Evolutionary conservation across 2,888 invertebrate species (phyloP).

Genomic region (Euplexia lucipara): DNA sequence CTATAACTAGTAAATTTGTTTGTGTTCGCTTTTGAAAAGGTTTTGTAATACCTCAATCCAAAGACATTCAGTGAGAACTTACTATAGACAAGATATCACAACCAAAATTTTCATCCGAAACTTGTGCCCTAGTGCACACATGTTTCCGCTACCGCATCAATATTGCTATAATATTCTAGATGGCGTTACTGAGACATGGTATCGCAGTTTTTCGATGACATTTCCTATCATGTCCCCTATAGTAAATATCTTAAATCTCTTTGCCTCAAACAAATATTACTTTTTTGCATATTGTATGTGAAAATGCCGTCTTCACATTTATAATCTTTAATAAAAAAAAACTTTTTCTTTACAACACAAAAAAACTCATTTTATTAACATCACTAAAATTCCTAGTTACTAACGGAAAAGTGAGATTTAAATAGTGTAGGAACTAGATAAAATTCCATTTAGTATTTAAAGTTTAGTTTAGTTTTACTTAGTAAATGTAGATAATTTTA

Average conservation of each 20-base stretch:
- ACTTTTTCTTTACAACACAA: background rate
- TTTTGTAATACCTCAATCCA: background rate
- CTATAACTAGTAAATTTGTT: background rate
- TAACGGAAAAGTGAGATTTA: conserved; percentile 53
- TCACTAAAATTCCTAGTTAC: conserved; percentile 29
- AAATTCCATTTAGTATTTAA: conserved; percentile 50
- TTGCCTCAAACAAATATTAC: too few relatives aligned
- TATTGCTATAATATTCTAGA: too few relatives aligned
- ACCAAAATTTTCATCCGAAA: too few relatives aligned
- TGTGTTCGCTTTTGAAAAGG: background rate
- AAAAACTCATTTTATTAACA: conserved; percentile 2
- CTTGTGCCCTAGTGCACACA: too few relatives aligned
- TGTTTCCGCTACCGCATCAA: too few relatives aligned
- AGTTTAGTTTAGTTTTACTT: conserved; percentile 4
- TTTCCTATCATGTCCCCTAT: too few relatives aligned
- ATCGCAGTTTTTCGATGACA: too few relatives aligned
- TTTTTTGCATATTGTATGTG: background rate
- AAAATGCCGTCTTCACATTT: conserved; percentile 4
- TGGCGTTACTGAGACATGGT: too few relatives aligned
- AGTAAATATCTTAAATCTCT: too few relatives aligned
- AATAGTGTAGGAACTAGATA: conserved; percentile 49
- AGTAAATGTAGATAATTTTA: conserved; percentile 34
- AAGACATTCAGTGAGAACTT: too few relatives aligned
- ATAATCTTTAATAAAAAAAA: background rate
- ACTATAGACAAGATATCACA: too few relatives aligned